phyloP scores from a whole-genome alignment of 2,113 vertebrate genomes.

The Sclerurus mexicanus region DNA sequence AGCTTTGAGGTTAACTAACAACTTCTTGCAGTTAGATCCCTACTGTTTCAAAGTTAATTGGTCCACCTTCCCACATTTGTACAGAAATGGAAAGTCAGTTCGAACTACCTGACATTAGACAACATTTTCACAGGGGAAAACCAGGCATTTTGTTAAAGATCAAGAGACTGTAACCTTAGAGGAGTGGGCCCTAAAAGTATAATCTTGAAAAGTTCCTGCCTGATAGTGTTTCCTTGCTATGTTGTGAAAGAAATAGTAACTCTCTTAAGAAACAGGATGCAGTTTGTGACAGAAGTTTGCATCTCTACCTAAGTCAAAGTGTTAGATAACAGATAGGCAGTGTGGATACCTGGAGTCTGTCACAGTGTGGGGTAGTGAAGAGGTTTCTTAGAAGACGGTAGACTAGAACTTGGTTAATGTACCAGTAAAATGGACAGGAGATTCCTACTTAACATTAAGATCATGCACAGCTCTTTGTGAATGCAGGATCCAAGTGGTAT shows the following conservation, averaged over 20 bases:
- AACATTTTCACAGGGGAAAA: background rate
- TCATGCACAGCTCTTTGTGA: background rate
- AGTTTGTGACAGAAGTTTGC: background rate
- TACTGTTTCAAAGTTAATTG: conserved; percentile 28
- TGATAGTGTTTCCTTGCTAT: background rate
- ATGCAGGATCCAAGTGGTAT: background rate
- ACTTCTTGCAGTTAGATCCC: background rate
- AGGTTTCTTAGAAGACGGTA: background rate
- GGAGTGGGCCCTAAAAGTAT: background rate
- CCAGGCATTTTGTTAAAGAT: background rate
- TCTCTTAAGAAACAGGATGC: background rate
- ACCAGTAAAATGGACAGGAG: background rate
- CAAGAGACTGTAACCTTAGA: background rate
- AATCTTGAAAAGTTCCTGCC: background rate
- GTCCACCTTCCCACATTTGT: background rate
- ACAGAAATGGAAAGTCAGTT: background rate
- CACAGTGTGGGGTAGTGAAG: background rate
- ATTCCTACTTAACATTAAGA: background rate
- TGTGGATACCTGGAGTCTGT: background rate
- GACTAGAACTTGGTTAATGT: background rate
- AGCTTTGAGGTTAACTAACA: background rate
- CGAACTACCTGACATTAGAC: background rate
- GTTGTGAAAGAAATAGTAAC: background rate
- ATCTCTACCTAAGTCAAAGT: background rate
- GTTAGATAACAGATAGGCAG: background rate